Percentiles rank a stretch among this genome's conserved stretches.
These are phyloP conservation scores for Leptopilina syphax DNA, from an alignment of 2,888 invertebrate species.

Conservation along the genomic window DNA sequence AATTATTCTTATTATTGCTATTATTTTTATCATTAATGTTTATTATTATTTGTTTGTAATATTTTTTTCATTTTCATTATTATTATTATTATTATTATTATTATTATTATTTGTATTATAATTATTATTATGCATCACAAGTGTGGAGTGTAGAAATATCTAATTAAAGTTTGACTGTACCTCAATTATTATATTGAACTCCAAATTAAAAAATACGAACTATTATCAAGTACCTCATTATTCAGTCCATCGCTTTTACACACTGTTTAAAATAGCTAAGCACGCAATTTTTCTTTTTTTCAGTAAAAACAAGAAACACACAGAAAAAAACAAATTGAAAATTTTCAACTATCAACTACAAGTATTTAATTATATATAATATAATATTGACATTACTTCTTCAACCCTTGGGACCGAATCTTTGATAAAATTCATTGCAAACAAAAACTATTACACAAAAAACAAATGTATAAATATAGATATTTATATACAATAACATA, in stretches of 20 bases:
- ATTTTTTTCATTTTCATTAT: slow-evolving; percentile 54
- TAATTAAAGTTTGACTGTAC: slow-evolving; percentile 54
- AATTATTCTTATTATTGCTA: slow-evolving; percentile 56
- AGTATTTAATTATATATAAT: slow-evolving; percentile 16
- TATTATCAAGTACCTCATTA: slow-evolving; percentile 46
- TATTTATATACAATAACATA: background rate
- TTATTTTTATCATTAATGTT: slow-evolving; percentile 46
- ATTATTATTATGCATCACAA: slow-evolving; percentile 56
- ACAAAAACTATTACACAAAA: slow-evolving; percentile 34
- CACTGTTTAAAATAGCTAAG: slow-evolving; percentile 40
- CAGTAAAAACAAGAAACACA: background rate
- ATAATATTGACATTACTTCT: slow-evolving; percentile 4
- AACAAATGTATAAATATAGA: slow-evolving; percentile 26
- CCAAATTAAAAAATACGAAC: slow-evolving; percentile 48
- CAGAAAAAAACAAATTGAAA: background rate
- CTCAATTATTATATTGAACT: slow-evolving; percentile 41
- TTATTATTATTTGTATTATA: slow-evolving; percentile 39
- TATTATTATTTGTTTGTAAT: slow-evolving; percentile 55
- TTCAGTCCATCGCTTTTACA: slow-evolving; percentile 18
- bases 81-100: slow-evolving; percentile 45
- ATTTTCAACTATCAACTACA: slow-evolving; percentile 12
- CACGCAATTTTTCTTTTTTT: background rate
- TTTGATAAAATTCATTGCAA: slow-evolving; percentile 34
- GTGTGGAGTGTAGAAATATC: slow-evolving; percentile 61
- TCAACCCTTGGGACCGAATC: slow-evolving; percentile 19